These are phyloP conservation scores for Margarornis squamiger DNA, from an alignment of 2,797 vertebrate genomes.

Conservation along the genomic window DNA sequence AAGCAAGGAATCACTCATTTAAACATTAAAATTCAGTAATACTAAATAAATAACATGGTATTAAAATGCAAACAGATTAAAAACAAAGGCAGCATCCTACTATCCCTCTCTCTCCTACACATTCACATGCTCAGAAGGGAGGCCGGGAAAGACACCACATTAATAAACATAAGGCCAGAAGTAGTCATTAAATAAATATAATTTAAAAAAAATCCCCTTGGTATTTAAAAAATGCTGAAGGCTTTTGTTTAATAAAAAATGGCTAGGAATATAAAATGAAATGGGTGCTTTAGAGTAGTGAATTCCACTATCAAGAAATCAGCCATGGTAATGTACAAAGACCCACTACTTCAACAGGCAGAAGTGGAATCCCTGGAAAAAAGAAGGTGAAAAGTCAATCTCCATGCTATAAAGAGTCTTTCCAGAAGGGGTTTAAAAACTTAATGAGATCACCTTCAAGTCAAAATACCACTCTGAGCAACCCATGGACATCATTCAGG, in stretches of 20 bases:
- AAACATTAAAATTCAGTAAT: constrained; percentile 10
- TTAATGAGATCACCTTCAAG: background rate
- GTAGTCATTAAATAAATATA: constrained; percentile 49
- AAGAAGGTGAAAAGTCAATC: background rate
- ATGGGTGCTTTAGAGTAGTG: background rate
- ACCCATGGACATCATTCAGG: background rate
- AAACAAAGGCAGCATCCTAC: constrained; percentile 6
- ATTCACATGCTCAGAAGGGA: background rate
- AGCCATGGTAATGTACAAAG: background rate
- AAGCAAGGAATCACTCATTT: constrained; percentile 12
- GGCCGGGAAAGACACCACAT: background rate
- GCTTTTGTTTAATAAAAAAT: constrained; percentile 43
- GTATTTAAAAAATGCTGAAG: constrained; percentile 43
- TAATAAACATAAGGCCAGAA: constrained; percentile 59
- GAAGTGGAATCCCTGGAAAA: background rate
- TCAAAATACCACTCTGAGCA: background rate
- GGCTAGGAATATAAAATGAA: background rate
- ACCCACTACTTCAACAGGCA: background rate
- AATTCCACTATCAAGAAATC: background rate
- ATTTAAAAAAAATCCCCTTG: constrained; percentile 1
- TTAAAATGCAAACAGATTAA: constrained; percentile 46
- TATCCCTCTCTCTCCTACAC: background rate
- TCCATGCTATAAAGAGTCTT: background rate
- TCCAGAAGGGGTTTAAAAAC: background rate
- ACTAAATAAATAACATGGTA: background rate